phyloP scores from a whole-genome alignment of 2,797 vertebrate species.

The Myotis myotis region DNA sequence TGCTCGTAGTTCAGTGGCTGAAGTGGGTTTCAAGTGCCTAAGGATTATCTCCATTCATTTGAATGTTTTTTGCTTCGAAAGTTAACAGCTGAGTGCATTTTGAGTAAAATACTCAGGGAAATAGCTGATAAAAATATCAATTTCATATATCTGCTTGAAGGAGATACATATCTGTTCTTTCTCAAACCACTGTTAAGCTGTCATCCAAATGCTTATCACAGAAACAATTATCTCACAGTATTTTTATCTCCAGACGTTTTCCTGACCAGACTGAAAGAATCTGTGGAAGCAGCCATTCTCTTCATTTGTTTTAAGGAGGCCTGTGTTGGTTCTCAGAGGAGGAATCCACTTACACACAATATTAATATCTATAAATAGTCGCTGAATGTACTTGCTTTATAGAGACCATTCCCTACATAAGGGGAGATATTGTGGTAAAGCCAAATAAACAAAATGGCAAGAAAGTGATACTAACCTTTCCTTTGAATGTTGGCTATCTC shows the following conservation, averaged over 20 bases:
- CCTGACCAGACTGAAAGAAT: constrained; percentile 72
- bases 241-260: constrained; percentile 75
- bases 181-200: constrained; percentile 72
- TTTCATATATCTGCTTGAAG: constrained; percentile 50
- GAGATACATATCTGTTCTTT: constrained; percentile 73
- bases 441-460: constrained; percentile 14
- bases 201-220: constrained; percentile 65
- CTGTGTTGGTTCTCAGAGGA: constrained; percentile 22
- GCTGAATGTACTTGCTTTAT: neutral
- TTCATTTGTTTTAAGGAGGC: constrained; percentile 54
- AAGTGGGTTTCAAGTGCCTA: constrained; percentile 65
- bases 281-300: constrained; percentile 48
- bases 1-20: neutral
- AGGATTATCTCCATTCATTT: constrained; percentile 58
- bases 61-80: constrained; percentile 57
- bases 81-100: constrained; percentile 73
- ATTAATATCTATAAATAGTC: neutral
- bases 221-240: constrained; percentile 62
- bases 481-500: neutral
- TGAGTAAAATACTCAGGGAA: constrained; percentile 75
- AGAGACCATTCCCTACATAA: no score
- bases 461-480: neutral
- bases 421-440: neutral
- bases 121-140: constrained; percentile 68
- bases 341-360: neutral